Percentiles rank a stretch among this genome's conserved stretches.
Evolutionary conservation across 2,888 invertebrate genomes (phyloP).

Genomic region (Chrysomela aeneicollis): DNA sequence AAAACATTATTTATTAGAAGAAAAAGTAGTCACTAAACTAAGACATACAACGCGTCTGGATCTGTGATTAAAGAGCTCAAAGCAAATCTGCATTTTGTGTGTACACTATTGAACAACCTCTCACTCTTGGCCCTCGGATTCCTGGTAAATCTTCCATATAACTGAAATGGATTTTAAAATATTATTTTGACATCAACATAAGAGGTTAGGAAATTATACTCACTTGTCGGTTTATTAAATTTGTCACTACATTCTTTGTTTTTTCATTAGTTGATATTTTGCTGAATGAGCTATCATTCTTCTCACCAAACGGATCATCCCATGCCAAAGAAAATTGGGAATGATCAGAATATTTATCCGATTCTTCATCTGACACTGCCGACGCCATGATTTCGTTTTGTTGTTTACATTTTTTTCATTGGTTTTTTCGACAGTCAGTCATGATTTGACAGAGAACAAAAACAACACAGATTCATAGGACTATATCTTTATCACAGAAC

Average conservation of each 20-base stretch:
- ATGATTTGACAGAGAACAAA: neutral
- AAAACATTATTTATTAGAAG: slow-evolving; percentile 13
- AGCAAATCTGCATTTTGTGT: slow-evolving; percentile 56
- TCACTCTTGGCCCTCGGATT: slow-evolving; percentile 59
- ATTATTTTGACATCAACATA: slow-evolving; percentile 41
- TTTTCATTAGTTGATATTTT: slow-evolving; percentile 34
- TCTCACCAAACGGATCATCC: slow-evolving; percentile 42
- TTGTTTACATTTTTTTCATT: slow-evolving; percentile 42
- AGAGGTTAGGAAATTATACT: slow-evolving; percentile 48
- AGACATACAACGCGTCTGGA: slow-evolving; percentile 52
- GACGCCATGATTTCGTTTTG: slow-evolving; percentile 55
- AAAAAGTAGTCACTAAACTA: slow-evolving; percentile 2
- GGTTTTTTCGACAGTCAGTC: slow-evolving; percentile 7
- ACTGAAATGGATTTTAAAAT: slow-evolving; percentile 49
- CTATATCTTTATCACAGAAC: neutral
- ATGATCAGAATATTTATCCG: slow-evolving; percentile 51
- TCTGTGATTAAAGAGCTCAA: slow-evolving; percentile 49
- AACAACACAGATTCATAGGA: neutral
- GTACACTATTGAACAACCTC: slow-evolving; percentile 57
- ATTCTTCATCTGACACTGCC: slow-evolving; percentile 49
- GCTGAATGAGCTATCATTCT: slow-evolving; percentile 36
- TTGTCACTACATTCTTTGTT: slow-evolving; percentile 47
- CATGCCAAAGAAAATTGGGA: slow-evolving; percentile 48
- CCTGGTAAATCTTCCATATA: slow-evolving; percentile 58
- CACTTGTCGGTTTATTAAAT: slow-evolving; percentile 53